Base-by-base conservation (phyloP, 2,888 invertebrate genomes). In the Petrophora chlorosata region DNA sequence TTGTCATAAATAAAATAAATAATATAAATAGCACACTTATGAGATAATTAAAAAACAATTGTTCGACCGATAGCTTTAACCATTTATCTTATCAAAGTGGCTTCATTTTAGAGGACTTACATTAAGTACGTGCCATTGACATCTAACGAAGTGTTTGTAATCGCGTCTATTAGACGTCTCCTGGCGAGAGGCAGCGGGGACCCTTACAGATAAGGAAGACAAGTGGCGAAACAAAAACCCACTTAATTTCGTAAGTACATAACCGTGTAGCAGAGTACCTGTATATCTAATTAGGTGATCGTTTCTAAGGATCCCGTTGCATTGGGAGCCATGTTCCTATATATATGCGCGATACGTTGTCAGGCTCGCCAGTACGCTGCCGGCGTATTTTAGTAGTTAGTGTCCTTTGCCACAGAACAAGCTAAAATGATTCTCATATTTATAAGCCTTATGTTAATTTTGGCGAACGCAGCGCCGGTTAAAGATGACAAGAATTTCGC, bases 221-320 rank as follows among this genome's bases (percentile, higher is more conserved):
- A 56, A 66, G 65, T 70, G 61, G 62, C 46, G 63, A 67, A 65
- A 76, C 53, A 23, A 40, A 63, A 62, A 61, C 62, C 70, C 70
- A 75, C 75, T 81, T 67, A 57, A 64, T 71, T 72, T 75, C 63
- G 67, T 74, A 77, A 79, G 67, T 65, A 67, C 54, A 59, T 48
- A 57, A 45, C 48, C 63, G 52, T 57, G 53, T 63, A 59, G 57
- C 62, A 70, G 75, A 74, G 76, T 74, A 71, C 64, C 62, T 65
- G 71, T 73, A 73, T 81, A 78, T 79, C 76, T 84, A 85, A 85
- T 82, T 81, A 78, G 79, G 79, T 68, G 77, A 82, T 77, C 65
- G 73, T 74, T 75, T 67, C 65, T 62, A 59, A 38, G 57, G 71
- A 63, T 73, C 71, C 74, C 66, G 67, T 70, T 73, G 73, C 67